Percentiles rank a stretch among this genome's conserved stretches.
Evolutionary conservation across 2,888 invertebrate genomes (phyloP).

Genomic region (Euzophera pinguis): DNA sequence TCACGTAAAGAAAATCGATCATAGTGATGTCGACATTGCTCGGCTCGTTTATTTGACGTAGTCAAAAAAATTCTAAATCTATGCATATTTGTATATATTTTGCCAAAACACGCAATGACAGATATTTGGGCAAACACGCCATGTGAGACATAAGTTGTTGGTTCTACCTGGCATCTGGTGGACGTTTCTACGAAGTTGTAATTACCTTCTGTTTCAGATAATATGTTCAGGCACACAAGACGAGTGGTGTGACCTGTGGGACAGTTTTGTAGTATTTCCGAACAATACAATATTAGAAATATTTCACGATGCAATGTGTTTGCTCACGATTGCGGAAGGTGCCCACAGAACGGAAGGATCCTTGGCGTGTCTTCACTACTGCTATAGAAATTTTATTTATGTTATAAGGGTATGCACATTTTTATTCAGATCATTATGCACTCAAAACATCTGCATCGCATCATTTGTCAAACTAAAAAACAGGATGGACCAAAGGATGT

Average conservation of each 20-base stretch:
- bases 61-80: too few species aligned
- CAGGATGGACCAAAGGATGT: too few species aligned
- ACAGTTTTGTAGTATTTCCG: conserved; percentile 38
- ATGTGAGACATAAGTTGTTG: too few species aligned
- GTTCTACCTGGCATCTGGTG: too few species aligned
- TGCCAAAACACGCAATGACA: too few species aligned
- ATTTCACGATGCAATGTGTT: conserved; percentile 41
- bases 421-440: not conserved
- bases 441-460: conserved; percentile 8
- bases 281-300: conserved; percentile 35
- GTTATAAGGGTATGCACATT: conserved; percentile 48
- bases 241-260: conserved; percentile 63
- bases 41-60: too few species aligned
- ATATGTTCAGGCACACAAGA: conserved; percentile 46
- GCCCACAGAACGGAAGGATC: conserved; percentile 39
- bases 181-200: not conserved
- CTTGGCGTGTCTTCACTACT: conserved; percentile 51
- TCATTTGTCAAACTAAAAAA: too few species aligned
- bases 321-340: conserved; percentile 41
- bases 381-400: conserved; percentile 50
- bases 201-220: conserved; percentile 33
- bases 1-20: too few species aligned
- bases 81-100: too few species aligned
- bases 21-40: too few species aligned
- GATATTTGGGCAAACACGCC: too few species aligned